Conservation (phyloP, 2,113 vertebrate genomes). For the Chascanopsetta lugubris region DNA sequence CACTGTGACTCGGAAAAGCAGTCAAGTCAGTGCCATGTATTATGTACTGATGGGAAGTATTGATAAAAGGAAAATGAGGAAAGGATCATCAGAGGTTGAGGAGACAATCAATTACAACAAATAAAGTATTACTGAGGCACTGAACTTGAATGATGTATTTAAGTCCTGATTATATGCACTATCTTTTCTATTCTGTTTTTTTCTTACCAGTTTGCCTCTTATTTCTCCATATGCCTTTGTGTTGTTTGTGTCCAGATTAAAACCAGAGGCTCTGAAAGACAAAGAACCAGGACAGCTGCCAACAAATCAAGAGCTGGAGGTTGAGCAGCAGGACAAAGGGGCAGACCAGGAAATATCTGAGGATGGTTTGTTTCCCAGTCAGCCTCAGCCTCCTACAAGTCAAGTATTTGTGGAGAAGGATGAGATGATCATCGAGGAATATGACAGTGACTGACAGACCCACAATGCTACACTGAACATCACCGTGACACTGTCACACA, state of each 20-base stretch:
- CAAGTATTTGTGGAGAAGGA: constrained; percentile 82
- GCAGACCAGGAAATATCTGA: constrained; percentile 65
- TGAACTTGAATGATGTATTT: no score
- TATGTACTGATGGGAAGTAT: no score
- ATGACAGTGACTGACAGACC: constrained; percentile 82
- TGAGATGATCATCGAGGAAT: constrained; percentile 88
- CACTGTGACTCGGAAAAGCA: no score
- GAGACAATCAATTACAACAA: no score
- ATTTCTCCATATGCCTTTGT: neutral
- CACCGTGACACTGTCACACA: neutral
- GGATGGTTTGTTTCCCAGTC: constrained; percentile 84
- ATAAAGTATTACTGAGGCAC: no score
- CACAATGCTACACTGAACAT: neutral
- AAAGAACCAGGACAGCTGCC: constrained; percentile 83
- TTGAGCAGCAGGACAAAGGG: constrained; percentile 28
- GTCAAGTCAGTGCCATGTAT: no score
- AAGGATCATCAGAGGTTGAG: no score
- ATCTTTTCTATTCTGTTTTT: neutral
- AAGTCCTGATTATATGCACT: neutral
- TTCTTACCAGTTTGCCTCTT: neutral
- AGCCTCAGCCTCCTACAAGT: constrained; percentile 82
- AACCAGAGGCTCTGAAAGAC: constrained; percentile 88
- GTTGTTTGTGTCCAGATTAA: constrained; percentile 76
- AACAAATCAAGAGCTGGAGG: constrained; percentile 70
- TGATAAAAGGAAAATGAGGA: no score